Base-by-base conservation (phyloP, 2,888 invertebrate species). In the Shargacucullia verbasci region DNA sequence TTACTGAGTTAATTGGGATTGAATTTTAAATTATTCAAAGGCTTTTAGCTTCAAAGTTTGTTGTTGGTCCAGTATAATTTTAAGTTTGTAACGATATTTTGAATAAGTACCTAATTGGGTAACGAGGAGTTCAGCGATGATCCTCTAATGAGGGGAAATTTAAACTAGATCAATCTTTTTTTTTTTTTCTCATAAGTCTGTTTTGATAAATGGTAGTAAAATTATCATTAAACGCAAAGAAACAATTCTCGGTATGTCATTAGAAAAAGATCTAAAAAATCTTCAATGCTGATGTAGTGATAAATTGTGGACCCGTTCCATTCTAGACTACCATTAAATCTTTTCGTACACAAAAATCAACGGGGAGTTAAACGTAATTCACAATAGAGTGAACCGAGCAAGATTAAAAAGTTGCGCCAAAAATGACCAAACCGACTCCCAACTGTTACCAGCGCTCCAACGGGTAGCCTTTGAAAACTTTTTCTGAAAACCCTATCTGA, bases 11-110 rank as follows among this genome's bases (percentile, higher is more conserved):
- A 78, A 79, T 79, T 79, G 73, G 57, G 57, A 56, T 53, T 38
- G 60, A 73, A 62, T 62, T 73, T 67, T 68, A 48, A 73, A 77
- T 71, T 70, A 67, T 68, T 62, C 67, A 64, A 70, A 68, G 65
- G 65, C 58, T 68, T 75, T 57, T 38, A 45, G 34, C 43, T 12
- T 54, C 38, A 43, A 57, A 63, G 59, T 67, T 73, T 48, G 41
- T 34, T 53, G 29, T 29, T 29, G 4, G 20, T n/a, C n/a, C n/a
- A 49, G 40, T 59, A 27, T 50, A 29, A 47, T 60, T 58, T 54
- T 47, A 54, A 53, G 40, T 59, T 70, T 41, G 31, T 45, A 38
- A 46, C 14, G 15, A 41, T 45, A 50, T 57, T 60, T 66, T 57
- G 12, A 47, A 35, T 40, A 6, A 29, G 29, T 3, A 29, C 7